Evolutionary conservation across 2,888 invertebrate genomes (phyloP).

Genomic region (Perizoma flavofasciatum): DNA sequence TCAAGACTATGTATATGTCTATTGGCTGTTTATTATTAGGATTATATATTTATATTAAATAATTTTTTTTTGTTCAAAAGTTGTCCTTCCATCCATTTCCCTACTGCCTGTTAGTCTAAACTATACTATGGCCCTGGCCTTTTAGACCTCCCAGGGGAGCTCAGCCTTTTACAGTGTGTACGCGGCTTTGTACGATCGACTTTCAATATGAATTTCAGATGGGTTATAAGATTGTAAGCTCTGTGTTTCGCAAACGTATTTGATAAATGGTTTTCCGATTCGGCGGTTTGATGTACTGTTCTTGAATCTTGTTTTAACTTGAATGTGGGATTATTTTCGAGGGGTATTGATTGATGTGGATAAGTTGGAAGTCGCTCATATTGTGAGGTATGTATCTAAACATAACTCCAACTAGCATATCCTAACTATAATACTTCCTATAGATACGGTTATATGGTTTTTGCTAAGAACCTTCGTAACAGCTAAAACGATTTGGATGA

Average conservation of each 20-base stretch:
- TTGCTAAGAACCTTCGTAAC: too few species aligned
- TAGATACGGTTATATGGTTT: too few species aligned
- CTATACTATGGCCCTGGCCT: slow-evolving; percentile 59
- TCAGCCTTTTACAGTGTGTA: slow-evolving; percentile 78
- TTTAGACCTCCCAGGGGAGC: slow-evolving; percentile 73
- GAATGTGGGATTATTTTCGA: slow-evolving; percentile 25
- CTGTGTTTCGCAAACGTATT: slow-evolving; percentile 65
- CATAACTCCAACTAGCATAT: too few species aligned
- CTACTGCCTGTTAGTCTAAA: slow-evolving; percentile 2
- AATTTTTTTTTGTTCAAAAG: too few species aligned
- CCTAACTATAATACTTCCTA: too few species aligned
- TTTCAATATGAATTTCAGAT: slow-evolving; percentile 81
- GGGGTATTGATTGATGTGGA: slow-evolving; percentile 25
- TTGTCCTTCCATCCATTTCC: background rate
- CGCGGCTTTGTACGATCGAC: slow-evolving; percentile 75
- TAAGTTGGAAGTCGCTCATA: slow-evolving; percentile 4
- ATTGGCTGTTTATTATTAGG: too few species aligned
- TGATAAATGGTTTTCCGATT: slow-evolving; percentile 66
- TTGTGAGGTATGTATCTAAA: background rate
- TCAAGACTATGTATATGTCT: too few species aligned
- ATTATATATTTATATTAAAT: too few species aligned
- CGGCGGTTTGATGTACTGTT: slow-evolving; percentile 47
- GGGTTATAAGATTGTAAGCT: slow-evolving; percentile 75
- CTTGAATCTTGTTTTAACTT: slow-evolving; percentile 39
- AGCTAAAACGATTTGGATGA: too few species aligned